phyloP scores from a whole-genome alignment of 2,797 vertebrate species.

The Mareca strepera region DNA sequence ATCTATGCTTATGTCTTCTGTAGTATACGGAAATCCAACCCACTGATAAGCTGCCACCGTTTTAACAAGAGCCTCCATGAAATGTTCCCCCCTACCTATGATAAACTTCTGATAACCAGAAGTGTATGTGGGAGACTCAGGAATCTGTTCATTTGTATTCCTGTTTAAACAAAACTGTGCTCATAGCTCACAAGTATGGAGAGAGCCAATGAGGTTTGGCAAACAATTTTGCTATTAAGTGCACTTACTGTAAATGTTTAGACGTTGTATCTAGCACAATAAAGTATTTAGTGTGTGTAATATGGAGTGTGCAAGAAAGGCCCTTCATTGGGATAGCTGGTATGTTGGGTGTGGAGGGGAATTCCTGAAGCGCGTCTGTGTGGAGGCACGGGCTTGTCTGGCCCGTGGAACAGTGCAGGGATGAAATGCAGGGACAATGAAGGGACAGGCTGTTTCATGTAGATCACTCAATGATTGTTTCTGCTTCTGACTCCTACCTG shows the following conservation, averaged over 20 bases:
- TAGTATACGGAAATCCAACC: background rate
- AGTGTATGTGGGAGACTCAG: slow-evolving; percentile 44
- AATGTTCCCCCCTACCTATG: slow-evolving; percentile 2
- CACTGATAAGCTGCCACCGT: background rate
- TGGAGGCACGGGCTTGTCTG: rapidly evolving
- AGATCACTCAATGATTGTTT: background rate
- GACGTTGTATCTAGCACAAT: slow-evolving; percentile 44
- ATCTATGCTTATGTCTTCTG: background rate
- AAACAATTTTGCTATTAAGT: slow-evolving; percentile 48
- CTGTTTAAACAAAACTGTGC: slow-evolving; percentile 30
- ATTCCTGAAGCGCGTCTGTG: background rate
- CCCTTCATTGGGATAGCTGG: background rate
- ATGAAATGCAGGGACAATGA: background rate
- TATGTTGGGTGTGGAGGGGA: background rate
- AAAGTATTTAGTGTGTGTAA: slow-evolving; percentile 53
- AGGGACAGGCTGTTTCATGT: background rate
- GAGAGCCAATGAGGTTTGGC: slow-evolving; percentile 13
- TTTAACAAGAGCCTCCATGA: slow-evolving; percentile 9
- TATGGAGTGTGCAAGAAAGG: slow-evolving; percentile 18
- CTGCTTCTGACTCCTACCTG: background rate
- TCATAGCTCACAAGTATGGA: slow-evolving; percentile 20
- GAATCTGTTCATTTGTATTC: slow-evolving; percentile 46
- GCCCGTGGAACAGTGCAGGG: background rate
- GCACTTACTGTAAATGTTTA: slow-evolving; percentile 61
- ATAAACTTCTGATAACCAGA: slow-evolving; percentile 60